Percentiles rank a stretch among this genome's conserved stretches.
phyloP scores from a whole-genome alignment of 2,113 vertebrate species.

The Callipepla squamata region DNA sequence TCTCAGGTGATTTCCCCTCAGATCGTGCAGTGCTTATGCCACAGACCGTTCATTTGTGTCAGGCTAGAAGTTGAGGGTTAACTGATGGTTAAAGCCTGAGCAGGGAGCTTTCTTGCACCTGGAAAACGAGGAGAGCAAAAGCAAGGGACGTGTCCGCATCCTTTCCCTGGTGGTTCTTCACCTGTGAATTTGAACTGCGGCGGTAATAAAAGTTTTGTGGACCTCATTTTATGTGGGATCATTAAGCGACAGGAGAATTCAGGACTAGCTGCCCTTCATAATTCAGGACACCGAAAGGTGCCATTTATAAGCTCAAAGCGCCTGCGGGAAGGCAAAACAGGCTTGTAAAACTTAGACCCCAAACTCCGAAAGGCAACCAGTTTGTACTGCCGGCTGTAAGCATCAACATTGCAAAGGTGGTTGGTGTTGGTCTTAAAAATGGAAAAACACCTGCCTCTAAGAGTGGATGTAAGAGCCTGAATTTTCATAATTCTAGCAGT shows the following conservation, averaged over 20 bases:
- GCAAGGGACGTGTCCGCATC: conserved; percentile 53
- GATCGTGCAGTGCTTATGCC: conserved; percentile 6
- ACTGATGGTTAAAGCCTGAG: conserved; percentile 51
- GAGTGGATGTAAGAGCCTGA: background rate
- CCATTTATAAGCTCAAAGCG: conserved; percentile 77
- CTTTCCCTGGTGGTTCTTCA: conserved; percentile 78
- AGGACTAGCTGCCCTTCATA: conserved; percentile 74
- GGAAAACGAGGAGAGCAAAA: conserved; percentile 66
- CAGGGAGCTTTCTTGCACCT: conserved; percentile 59
- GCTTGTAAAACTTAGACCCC: conserved; percentile 73
- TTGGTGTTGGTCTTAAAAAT: background rate
- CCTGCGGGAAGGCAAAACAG: conserved; percentile 74
- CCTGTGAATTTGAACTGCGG: conserved; percentile 64
- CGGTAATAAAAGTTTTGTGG: conserved; percentile 74
- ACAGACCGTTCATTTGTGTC: conserved; percentile 28
- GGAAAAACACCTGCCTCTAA: conserved; percentile 33
- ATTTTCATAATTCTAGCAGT: conserved; percentile 23
- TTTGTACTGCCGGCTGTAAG: conserved; percentile 53
- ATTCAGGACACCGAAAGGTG: conserved; percentile 78
- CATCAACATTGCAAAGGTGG: conserved; percentile 51
- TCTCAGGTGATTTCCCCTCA: background rate
- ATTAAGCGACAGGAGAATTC: conserved; percentile 79
- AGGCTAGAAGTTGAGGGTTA: conserved; percentile 30
- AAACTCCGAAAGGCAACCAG: conserved; percentile 37
- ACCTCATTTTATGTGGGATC: conserved; percentile 79